These are phyloP conservation scores for Tragopan temminckii DNA, from an alignment of 2,797 vertebrate species.

Conservation along the genomic window DNA sequence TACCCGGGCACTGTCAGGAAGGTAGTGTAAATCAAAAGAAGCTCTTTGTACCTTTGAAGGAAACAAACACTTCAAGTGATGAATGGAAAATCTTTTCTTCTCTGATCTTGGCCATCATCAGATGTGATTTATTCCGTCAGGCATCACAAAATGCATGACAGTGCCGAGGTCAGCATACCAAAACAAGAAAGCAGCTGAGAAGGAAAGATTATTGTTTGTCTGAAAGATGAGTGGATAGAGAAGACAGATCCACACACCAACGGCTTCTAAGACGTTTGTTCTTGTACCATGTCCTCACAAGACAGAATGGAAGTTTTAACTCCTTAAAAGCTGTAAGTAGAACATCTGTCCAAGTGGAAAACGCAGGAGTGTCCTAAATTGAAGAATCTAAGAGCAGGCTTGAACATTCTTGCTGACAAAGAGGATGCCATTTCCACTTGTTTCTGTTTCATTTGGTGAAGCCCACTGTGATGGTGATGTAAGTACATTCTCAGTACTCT, in stretches of 20 bases:
- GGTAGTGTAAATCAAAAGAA: not conserved
- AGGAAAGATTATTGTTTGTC: constrained; percentile 12
- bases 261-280: not conserved
- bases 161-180: constrained; percentile 4
- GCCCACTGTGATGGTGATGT: not conserved
- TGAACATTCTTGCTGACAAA: not conserved
- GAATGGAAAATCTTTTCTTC: constrained; percentile 17
- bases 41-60: not conserved
- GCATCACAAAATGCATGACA: not conserved
- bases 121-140: constrained; percentile 1
- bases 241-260: not conserved
- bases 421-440: not conserved
- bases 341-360: not conserved
- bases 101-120: constrained; percentile 31
- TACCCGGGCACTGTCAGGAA: not conserved
- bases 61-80: constrained; percentile 15
- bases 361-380: not conserved
- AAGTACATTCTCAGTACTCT: not conserved
- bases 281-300: not conserved
- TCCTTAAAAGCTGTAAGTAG: not conserved
- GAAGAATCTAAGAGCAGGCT: not conserved
- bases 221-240: not conserved
- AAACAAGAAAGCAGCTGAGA: constrained; percentile 26
- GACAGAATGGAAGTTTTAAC: not conserved
- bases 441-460: not conserved